Percentiles rank a stretch among this genome's conserved stretches.
Conservation (phyloP, 2,888 invertebrate species). For the Chrysolina haemoptera region DNA sequence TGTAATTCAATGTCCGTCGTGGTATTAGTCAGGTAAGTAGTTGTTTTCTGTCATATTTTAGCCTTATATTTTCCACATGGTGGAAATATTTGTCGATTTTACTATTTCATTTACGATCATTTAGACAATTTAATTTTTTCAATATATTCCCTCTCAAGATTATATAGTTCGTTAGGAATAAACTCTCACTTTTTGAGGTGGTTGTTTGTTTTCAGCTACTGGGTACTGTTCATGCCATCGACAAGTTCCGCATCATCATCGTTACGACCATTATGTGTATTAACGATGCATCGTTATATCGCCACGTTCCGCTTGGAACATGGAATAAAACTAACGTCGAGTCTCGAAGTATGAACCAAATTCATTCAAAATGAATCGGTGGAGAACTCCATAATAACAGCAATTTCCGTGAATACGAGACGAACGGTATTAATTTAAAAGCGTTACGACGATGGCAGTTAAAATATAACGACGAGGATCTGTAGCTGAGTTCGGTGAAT, state of each 20-base stretch:
- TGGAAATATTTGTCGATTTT: too few relatives aligned
- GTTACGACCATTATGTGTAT: not conserved
- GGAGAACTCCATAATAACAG: constrained; percentile 46
- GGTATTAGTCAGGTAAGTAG: too few relatives aligned
- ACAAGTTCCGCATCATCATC: not conserved
- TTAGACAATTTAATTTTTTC: too few relatives aligned
- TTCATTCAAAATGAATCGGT: constrained; percentile 14
- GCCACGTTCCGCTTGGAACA: not conserved
- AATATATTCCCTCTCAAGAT: too few relatives aligned
- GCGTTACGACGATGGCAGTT: constrained; percentile 28
- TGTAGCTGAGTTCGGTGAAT: constrained; percentile 26
- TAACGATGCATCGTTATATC: constrained; percentile 3
- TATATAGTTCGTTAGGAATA: too few relatives aligned
- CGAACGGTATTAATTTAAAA: constrained; percentile 40
- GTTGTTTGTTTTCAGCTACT: too few relatives aligned
- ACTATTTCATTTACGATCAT: too few relatives aligned
- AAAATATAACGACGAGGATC: constrained; percentile 44
- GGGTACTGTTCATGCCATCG: not conserved
- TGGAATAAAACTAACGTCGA: constrained; percentile 12
- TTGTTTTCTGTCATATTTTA: too few relatives aligned
- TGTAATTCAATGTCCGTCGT: too few relatives aligned
- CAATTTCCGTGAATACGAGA: constrained; percentile 35
- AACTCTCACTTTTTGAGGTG: too few relatives aligned
- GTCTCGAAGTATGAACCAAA: not conserved
- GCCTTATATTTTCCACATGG: too few relatives aligned